Base-by-base conservation (phyloP, 2,888 invertebrate species). In the Zhuqinia jingwanae region DNA sequence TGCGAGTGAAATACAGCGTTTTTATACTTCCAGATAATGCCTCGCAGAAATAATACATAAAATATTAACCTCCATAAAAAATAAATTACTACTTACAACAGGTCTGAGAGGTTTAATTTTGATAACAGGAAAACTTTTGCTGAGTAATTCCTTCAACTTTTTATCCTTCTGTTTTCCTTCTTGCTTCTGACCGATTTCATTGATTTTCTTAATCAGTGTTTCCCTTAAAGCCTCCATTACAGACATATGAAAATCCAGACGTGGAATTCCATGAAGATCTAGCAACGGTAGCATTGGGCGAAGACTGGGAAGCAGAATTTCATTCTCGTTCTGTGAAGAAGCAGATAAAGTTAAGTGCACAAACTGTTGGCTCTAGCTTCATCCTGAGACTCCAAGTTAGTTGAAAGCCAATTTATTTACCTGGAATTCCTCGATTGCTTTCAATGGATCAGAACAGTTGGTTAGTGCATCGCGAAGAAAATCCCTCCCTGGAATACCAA, bases 341-440 rank as follows among this genome's bases (percentile, higher is more conserved):
- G n/a, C n/a, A n/a, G n/a, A n/a, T n/a, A n/a, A n/a, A n/a, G n/a
- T n/a, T n/a, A n/a, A n/a, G n/a, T n/a, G n/a, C n/a, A n/a, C n/a
- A n/a, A n/a, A n/a, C n/a, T n/a, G n/a, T n/a, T n/a, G n/a, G n/a
- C n/a, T n/a, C n/a, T n/a, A n/a, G n/a, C n/a, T n/a, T n/a, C n/a
- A n/a, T n/a, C n/a, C n/a, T n/a, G n/a, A n/a, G n/a, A n/a, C n/a
- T n/a, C n/a, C n/a, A n/a, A n/a, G n/a, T n/a, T n/a, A n/a, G n/a
- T 25, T 36, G 36, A 6, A 8, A 36, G 36, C 3, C 36, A 36
- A 36, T 53, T 20, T 22, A 80, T 79, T 91, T 92, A 95, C 95
- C 94, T 99, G 98, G 94, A 99, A 99, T 92, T 98, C 98, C 94
- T 98, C 98, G 89, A 99, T 99, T n/a, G 99, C 98, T 93, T 97